Conservation (phyloP, 2,113 vertebrate species). For the Podilymbus podiceps region DNA sequence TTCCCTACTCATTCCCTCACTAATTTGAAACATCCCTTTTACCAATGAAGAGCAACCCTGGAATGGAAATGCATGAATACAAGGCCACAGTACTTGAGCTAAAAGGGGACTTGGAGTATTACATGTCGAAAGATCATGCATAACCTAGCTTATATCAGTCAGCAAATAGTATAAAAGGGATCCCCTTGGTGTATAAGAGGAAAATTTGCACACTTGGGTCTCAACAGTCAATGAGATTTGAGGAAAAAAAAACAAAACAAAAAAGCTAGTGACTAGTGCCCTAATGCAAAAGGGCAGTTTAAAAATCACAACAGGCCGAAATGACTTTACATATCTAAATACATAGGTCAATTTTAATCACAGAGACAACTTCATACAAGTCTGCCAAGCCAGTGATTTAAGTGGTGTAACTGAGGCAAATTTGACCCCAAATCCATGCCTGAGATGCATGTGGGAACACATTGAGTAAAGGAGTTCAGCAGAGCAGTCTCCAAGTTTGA, state of each 20-base stretch:
- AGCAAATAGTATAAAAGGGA: not conserved
- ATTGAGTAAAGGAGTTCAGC: not conserved
- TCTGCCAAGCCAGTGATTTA: not conserved
- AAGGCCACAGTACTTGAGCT: not conserved
- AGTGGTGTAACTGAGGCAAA: not conserved
- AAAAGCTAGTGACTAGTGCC: not conserved
- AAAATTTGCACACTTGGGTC: not conserved
- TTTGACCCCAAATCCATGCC: not conserved
- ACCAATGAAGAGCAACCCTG: not conserved
- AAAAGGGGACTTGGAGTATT: not conserved
- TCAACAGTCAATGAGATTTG: not conserved
- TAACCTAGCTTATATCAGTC: not conserved
- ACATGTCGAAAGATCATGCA: not conserved
- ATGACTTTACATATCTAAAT: not conserved
- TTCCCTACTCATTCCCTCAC: not conserved
- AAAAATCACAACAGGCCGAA: not conserved
- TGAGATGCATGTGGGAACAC: not conserved
- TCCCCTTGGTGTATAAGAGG: not conserved
- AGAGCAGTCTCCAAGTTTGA: not conserved
- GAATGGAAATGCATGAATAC: not conserved
- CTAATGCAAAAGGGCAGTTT: not conserved
- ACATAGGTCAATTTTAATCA: not conserved
- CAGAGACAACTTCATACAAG: not conserved
- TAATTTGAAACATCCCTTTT: conserved; percentile 14
- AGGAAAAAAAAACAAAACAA: not conserved